Evolutionary conservation across 2,888 invertebrate species (phyloP).

Genomic region (Eilema depressum): DNA sequence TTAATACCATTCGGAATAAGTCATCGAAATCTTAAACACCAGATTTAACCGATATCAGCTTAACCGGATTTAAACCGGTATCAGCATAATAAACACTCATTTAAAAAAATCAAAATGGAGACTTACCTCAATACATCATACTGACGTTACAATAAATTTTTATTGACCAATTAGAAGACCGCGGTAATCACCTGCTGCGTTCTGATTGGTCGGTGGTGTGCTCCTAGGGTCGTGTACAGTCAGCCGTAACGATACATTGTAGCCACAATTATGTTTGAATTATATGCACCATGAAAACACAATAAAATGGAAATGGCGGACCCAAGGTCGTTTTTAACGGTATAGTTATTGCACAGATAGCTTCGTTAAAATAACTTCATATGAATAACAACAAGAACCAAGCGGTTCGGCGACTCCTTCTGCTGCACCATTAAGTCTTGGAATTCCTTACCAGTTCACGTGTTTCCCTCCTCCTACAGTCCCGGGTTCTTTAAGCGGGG

Average conservation of each 20-base stretch:
- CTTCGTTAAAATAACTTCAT: no score
- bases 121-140: slow-evolving; percentile 26
- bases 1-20: not conserved
- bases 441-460: no score
- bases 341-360: slow-evolving; percentile 21
- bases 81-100: slow-evolving; percentile 5
- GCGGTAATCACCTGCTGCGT: slow-evolving; percentile 30
- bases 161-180: slow-evolving; percentile 49
- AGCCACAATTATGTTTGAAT: slow-evolving; percentile 53
- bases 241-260: slow-evolving; percentile 56
- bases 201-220: slow-evolving; percentile 41
- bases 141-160: slow-evolving; percentile 44
- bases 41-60: no score
- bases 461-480: no score
- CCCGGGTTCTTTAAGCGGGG: no score
- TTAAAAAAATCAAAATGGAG: slow-evolving; percentile 21
- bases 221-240: slow-evolving; percentile 46
- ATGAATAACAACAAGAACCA: no score
- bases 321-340: slow-evolving; percentile 54
- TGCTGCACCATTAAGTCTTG: no score
- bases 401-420: no score
- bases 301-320: slow-evolving; percentile 45
- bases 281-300: slow-evolving; percentile 55
- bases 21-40: not conserved
- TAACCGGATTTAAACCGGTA: no score